These are phyloP conservation scores for Nasalis larvatus DNA, from an alignment of 2,113 vertebrate genomes.

Conservation along the genomic window DNA sequence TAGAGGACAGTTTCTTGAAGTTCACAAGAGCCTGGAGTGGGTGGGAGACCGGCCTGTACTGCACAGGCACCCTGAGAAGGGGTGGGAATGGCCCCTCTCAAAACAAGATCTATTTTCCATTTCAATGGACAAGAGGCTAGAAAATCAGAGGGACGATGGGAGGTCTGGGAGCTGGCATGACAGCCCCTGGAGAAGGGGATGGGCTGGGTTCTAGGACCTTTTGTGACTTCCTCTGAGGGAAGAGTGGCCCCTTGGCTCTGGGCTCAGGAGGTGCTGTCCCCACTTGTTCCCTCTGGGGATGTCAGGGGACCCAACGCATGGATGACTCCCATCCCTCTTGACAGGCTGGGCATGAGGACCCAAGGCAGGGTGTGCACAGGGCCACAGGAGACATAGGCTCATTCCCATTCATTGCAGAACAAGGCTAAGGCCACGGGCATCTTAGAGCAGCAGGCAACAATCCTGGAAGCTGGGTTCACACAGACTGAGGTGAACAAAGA, in stretches of 20 bases:
- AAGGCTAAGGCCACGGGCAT: neutral
- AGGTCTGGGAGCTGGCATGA: neutral
- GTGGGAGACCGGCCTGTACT: neutral
- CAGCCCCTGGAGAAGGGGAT: neutral
- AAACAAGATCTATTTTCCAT: neutral
- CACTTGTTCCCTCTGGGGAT: neutral
- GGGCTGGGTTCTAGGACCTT: neutral
- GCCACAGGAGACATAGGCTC: neutral
- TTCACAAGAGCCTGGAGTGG: neutral
- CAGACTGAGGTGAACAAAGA: neutral
- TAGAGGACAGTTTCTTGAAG: neutral
- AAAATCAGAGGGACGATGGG: neutral
- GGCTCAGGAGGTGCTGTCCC: neutral
- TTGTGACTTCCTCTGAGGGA: neutral
- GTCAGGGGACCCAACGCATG: neutral
- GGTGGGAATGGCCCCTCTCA: neutral
- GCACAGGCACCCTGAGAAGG: too few species aligned
- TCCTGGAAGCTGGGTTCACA: neutral
- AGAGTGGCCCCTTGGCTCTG: too few species aligned
- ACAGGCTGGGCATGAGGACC: fast-evolving
- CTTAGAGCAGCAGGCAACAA: fast-evolving
- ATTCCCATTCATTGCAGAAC: fast-evolving
- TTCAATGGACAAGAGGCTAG: neutral
- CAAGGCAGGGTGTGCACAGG: too few species aligned
- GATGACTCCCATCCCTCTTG: neutral